Base-by-base conservation (phyloP, 2,113 vertebrate species). In the Aegotheles bennettii region DNA sequence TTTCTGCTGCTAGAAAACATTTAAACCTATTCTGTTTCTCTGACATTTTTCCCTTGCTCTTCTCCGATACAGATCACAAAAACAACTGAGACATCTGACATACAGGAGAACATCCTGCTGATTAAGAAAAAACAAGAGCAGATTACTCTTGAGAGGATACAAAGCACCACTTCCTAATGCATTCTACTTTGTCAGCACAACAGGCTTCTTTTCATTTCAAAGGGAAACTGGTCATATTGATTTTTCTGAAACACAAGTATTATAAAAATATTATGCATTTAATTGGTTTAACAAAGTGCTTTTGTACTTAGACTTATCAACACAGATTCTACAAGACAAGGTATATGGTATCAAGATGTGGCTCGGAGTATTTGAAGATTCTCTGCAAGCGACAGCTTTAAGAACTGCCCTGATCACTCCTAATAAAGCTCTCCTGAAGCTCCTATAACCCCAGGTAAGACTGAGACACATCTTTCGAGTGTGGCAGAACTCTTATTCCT, bases 201-300 rank as follows among this genome's bases (percentile, higher is more conserved):
- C 18, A n/a, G 35, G 65, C 94, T 43, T 69, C 89, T 90, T 59
- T 74, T 56, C 71, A 40, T 67, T 86, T 80, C 91, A 76, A 60
- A 90, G 71, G 51, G 84, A 88, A 95, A 89, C 70, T 23, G 79
- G 40, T 59, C 84, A 15, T 47, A 93, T 70, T 36, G 73, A 88
- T 92, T 94, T 93, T 91, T 89, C 86, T 82, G 67, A 77, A 91
- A 35, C 45, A 54, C 15, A 15, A 79, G 54, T 70, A 95, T 94
- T 87, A 95, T 71, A 93, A 91, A 91, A 96, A 95, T 90, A 96
- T 90, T 89, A 67, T 7, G 20, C 16, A 53, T 82, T 77, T 81
- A 95, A 94, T 90, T 92, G 87, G 51, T 64, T 87, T 95, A 95
- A 94, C 92, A 48, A 96, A 92, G 57, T n/a, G 51, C 13, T 81